A percentile compares a stretch with the other conserved stretches of the same genome.
Evolutionary conservation across 2,888 invertebrate species (phyloP).

Genomic region (Cerceris rybyensis): DNA sequence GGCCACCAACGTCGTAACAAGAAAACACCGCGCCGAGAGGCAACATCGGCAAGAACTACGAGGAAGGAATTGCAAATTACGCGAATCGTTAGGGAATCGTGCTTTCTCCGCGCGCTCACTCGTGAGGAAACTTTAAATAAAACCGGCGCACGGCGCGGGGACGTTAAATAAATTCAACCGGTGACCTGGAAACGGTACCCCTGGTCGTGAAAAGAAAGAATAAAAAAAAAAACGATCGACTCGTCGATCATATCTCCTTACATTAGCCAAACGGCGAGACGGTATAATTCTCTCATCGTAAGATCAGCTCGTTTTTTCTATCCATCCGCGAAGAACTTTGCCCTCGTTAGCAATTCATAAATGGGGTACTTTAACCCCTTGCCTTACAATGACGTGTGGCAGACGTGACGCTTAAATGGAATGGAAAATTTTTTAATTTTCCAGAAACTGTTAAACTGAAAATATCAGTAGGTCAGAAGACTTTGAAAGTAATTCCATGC

Average conservation of each 20-base stretch:
- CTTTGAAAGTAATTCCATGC: too few relatives aligned
- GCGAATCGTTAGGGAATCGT: constrained; percentile 54
- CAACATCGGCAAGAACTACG: constrained; percentile 33
- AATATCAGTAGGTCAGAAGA: too few relatives aligned
- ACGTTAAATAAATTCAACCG: constrained; percentile 28
- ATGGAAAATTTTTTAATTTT: too few relatives aligned
- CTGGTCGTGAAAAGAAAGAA: not conserved
- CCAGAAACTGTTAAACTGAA: too few relatives aligned
- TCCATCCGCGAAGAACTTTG: constrained; percentile 25
- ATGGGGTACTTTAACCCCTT: constrained; percentile 33
- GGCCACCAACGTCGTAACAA: constrained; percentile 60
- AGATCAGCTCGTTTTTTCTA: constrained; percentile 11
- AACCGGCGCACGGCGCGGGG: constrained; percentile 10
- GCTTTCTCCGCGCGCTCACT: constrained; percentile 24
- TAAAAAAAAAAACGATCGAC: not conserved
- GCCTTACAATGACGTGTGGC: too few relatives aligned
- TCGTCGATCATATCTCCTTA: constrained; percentile 1
- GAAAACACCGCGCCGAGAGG: constrained; percentile 29
- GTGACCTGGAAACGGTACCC: constrained; percentile 8
- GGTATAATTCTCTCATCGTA: constrained; percentile 12
- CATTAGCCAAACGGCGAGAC: not conserved
- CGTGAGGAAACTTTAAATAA: constrained; percentile 31
- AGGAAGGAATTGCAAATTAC: constrained; percentile 57
- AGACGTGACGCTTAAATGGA: too few relatives aligned
- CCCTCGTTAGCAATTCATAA: constrained; percentile 61